phyloP scores from a whole-genome alignment of 64 coral and sea anemone species.

The Montipora capricornis region DNA sequence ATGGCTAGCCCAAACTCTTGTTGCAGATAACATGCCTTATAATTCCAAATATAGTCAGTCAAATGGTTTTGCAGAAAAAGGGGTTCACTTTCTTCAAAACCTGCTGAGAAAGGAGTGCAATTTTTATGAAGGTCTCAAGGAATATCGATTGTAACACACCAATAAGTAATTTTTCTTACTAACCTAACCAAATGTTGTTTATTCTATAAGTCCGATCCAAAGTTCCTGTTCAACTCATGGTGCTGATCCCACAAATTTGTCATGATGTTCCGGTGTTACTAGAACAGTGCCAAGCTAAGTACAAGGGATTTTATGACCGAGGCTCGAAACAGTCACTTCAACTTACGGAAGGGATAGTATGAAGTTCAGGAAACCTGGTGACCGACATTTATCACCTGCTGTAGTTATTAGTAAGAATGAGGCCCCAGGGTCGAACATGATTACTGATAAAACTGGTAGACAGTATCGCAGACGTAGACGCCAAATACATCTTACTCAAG shows the following conservation, averaged over 20 bases:
- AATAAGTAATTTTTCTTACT: conserved; percentile 70
- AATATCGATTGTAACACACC: conserved; percentile 54
- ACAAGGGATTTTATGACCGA: conserved; percentile 49
- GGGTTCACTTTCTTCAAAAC: conserved; percentile 37
- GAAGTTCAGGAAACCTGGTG: too few species aligned
- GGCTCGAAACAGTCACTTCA: conserved; percentile 11
- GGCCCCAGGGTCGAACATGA: conserved; percentile 51
- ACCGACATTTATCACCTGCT: background rate
- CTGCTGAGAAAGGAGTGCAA: conserved; percentile 50
- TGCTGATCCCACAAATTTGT: conserved; percentile 18
- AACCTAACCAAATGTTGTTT: conserved; percentile 67
- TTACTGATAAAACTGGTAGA: conserved; percentile 66
- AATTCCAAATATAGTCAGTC: conserved; percentile 64
- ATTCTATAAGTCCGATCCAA: conserved; percentile 42
- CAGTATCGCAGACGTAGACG: conserved; percentile 56
- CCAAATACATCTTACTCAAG: conserved; percentile 41
- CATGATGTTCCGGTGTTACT: conserved; percentile 21
- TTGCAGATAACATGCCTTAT: background rate
- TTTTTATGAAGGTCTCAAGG: conserved; percentile 68
- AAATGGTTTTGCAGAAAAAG: conserved; percentile 52
- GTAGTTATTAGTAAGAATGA: conserved; percentile 6
- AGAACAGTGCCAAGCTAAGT: conserved; percentile 31
- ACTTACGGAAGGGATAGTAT: too few species aligned
- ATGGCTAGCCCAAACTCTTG: too few species aligned
- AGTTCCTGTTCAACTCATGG: conserved; percentile 35